These are phyloP conservation scores for Alauda arvensis DNA, from an alignment of 2,797 vertebrate species.

Conservation along the genomic window DNA sequence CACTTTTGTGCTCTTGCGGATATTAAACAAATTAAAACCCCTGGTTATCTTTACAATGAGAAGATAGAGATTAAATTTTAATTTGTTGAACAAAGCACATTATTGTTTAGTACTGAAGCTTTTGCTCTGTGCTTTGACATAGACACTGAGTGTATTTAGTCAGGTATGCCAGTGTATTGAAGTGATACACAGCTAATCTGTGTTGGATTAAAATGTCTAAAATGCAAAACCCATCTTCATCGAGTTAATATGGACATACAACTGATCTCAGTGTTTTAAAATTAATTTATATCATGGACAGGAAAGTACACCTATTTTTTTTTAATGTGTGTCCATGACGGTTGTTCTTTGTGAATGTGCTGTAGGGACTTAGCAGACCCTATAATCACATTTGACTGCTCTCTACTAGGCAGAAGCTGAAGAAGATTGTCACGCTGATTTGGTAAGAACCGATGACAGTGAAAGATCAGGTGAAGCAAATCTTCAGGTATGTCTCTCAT, in stretches of 20 bases:
- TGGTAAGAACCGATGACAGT: slow-evolving; percentile 69
- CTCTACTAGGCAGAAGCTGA: slow-evolving; percentile 86
- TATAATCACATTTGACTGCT: neutral
- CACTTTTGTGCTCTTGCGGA: neutral
- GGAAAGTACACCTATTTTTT: neutral
- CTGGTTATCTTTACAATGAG: neutral
- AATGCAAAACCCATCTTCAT: neutral
- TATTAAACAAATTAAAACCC: neutral
- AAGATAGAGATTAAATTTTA: neutral
- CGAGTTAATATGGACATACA: neutral
- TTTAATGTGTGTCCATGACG: neutral
- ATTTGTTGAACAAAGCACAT: neutral
- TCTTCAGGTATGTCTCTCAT: slow-evolving; percentile 77
- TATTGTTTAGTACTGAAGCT: neutral
- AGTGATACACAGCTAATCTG: neutral
- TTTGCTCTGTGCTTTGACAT: neutral
- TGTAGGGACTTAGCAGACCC: neutral
- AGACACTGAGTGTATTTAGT: neutral
- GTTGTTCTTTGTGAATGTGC: neutral
- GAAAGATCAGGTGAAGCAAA: slow-evolving; percentile 84
- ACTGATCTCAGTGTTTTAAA: neutral
- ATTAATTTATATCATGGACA: neutral
- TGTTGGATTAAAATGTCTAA: neutral
- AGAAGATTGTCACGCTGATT: slow-evolving; percentile 78
- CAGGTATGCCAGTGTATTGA: neutral